Conservation (phyloP, 1,140 invertebrate species). For the Coptotermes formosanus region DNA sequence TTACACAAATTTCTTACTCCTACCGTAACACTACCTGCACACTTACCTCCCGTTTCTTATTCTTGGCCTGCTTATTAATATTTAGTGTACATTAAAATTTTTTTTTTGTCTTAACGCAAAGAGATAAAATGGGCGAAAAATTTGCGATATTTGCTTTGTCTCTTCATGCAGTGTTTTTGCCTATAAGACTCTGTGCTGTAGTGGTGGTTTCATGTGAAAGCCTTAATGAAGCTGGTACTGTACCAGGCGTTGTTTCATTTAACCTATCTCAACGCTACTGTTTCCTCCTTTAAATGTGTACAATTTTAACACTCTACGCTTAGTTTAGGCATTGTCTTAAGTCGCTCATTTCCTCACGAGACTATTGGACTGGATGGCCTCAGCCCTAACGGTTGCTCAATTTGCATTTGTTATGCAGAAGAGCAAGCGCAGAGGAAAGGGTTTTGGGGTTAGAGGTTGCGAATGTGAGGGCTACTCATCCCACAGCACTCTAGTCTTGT, state of each 20-base stretch:
- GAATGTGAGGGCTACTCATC: background rate
- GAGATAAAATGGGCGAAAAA: no score
- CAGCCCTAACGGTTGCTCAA: conserved; percentile 2
- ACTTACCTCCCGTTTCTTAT: no score
- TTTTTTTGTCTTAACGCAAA: no score
- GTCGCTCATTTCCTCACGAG: background rate
- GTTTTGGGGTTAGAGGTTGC: conserved; percentile 8
- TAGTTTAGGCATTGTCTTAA: background rate
- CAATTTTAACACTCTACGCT: background rate
- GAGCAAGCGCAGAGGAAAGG: background rate
- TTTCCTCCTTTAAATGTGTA: conserved; percentile 13
- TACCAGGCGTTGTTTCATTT: background rate
- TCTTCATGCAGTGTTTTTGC: no score
- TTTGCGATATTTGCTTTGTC: no score
- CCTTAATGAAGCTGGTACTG: background rate
- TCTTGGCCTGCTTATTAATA: no score
- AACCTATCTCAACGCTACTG: background rate
- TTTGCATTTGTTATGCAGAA: conserved; percentile 16
- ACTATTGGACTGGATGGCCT: background rate
- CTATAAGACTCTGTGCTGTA: background rate
- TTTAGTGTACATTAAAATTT: no score
- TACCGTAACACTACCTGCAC: no score
- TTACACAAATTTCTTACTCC: no score
- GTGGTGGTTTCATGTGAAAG: background rate
- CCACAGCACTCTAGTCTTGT: background rate